A percentile compares a stretch with the other conserved stretches of the same genome.
Conservation (phyloP, 2,888 invertebrate species). For the Deilephila elpenor region DNA sequence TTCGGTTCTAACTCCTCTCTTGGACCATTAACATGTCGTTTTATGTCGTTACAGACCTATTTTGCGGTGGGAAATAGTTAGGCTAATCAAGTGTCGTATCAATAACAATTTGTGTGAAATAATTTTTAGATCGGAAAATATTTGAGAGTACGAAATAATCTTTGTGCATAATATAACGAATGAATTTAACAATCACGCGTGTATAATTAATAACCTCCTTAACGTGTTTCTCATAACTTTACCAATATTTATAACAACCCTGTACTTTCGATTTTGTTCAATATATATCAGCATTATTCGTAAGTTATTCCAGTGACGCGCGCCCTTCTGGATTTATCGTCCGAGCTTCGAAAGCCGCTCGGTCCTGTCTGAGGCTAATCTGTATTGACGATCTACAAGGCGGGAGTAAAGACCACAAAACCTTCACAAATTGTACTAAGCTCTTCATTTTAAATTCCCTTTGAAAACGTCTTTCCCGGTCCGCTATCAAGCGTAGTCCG, state of each 20-base stretch:
- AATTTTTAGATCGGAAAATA: background rate
- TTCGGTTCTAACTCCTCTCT: constrained; percentile 50
- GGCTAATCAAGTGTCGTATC: constrained; percentile 7
- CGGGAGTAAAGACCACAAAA: constrained; percentile 16
- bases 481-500: constrained; percentile 11
- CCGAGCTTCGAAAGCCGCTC: constrained; percentile 19
- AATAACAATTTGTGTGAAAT: background rate
- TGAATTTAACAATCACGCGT: background rate
- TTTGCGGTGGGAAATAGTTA: background rate
- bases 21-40: constrained; percentile 38
- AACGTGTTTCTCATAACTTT: background rate
- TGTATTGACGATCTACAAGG: constrained; percentile 27
- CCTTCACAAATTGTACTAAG: constrained; percentile 23
- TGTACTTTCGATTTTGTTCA: background rate
- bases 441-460: constrained; percentile 26
- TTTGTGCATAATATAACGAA: background rate
- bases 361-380: constrained; percentile 11
- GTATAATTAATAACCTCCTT: background rate
- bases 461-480: constrained; percentile 3
- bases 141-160: background rate
- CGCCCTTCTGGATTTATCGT: constrained; percentile 20
- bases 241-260: background rate
- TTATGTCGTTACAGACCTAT: background rate
- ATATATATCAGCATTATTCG: constrained; percentile 12
- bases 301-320: constrained; percentile 5